Base-by-base conservation (phyloP, 64 coral and sea anemone genomes). In the Actinia tenebrosa region DNA sequence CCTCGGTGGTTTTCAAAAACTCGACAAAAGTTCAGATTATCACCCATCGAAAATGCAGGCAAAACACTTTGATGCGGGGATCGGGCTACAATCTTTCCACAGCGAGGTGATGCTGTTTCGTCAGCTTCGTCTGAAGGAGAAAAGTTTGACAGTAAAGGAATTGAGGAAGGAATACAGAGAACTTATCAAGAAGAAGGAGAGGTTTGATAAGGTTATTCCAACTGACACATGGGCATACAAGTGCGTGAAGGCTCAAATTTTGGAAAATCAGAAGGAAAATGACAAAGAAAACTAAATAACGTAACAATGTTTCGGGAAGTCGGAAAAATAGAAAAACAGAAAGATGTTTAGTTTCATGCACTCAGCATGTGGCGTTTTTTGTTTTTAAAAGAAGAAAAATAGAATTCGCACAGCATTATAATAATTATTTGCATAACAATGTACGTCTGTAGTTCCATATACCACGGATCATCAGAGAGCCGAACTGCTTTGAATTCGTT, bases 191-290 rank as follows among this genome's bases (percentile, higher is more conserved):
- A 78, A 55, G 10, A 88, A 88, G 27, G 52, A 60, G 23, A 50
- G 43, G 0, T 88, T 72, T 44, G 86, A 88, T 58, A 26, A 56
- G n/a, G 56, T 88, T 3, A 88, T 88, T 52, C 86, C 80, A 79
- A 43, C 86, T 88, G 86, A 88, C 11, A 78, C 68, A 10, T 88
- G 86, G 86, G 86, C 86, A n/a, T n/a, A n/a, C n/a, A n/a, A n/a
- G 1, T 88, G 61, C 47, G 23, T 80, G 20, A 88, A 44, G 45
- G 86, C 72, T 50, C 4, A 10, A 30, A 30, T 14, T 75, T 42
- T 25, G 37, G 69, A 75, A 25, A 42, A 43, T 42, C 23, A 14
- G 69, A 75, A 42, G 20, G 69, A 30, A 75, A 42, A 75, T 20
- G 64, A 25, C 7, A 4, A n/a, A 69, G 18, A 8, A 69, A 20